Evolutionary conservation across 2,888 invertebrate genomes (phyloP).

Genomic region (Epinotia demarniana): DNA sequence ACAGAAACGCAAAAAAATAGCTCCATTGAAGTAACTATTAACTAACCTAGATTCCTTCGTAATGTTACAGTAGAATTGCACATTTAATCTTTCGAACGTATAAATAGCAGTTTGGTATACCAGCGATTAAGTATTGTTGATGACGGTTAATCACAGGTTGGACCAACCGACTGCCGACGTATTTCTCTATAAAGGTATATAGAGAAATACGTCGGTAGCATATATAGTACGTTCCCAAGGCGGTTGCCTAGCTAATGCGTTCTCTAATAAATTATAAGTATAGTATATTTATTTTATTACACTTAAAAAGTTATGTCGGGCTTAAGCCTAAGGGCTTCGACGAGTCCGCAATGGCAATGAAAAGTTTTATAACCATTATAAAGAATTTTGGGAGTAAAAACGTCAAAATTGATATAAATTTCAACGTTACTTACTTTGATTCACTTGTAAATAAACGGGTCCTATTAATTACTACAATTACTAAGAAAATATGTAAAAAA

Average conservation of each 20-base stretch:
- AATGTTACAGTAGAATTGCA: constrained; percentile 25
- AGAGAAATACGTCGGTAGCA: no score
- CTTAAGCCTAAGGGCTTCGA: constrained; percentile 9
- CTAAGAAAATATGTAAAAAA: not conserved
- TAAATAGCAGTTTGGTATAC: constrained; percentile 54
- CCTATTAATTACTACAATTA: not conserved
- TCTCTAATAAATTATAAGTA: constrained; percentile 44
- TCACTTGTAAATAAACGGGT: not conserved
- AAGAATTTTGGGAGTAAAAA: constrained; percentile 12
- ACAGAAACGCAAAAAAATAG: not conserved
- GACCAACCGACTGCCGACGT: constrained; percentile 47
- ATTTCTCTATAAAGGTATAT: constrained; percentile 27
- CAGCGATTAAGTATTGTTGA: constrained; percentile 56
- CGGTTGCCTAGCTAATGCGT: constrained; percentile 50
- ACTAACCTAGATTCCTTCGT: constrained; percentile 11
- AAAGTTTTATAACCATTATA: constrained; percentile 3
- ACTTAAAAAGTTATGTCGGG: constrained; percentile 13
- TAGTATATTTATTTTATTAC: constrained; percentile 35
- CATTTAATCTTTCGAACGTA: constrained; percentile 37
- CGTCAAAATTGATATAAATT: not conserved
- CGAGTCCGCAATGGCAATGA: not conserved
- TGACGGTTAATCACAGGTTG: constrained; percentile 61
- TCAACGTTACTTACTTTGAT: constrained; percentile 1
- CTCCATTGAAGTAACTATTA: not conserved
- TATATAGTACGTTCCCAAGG: constrained; percentile 46